phyloP scores from a whole-genome alignment of 2,113 vertebrate genomes.

The Phocoena phocoena region DNA sequence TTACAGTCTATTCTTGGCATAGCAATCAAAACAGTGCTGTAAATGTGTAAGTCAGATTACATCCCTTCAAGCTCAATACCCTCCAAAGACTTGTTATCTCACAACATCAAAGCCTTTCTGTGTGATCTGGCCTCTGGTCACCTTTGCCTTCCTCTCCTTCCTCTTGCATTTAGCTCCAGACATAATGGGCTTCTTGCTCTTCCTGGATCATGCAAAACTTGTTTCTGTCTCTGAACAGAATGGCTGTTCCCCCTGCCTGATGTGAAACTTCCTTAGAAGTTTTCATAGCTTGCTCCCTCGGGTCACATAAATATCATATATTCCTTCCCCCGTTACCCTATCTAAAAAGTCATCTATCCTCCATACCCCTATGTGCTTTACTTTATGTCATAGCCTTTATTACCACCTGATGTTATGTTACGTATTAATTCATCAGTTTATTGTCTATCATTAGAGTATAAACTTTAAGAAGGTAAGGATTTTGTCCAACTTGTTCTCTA shows the following conservation, averaged over 20 bases:
- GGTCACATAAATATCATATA: not conserved
- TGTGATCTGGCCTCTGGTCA: not conserved
- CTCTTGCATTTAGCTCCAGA: not conserved
- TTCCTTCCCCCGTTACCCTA: not conserved
- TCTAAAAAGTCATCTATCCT: not conserved
- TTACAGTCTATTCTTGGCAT: not conserved
- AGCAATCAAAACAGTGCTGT: not conserved
- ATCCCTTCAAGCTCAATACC: not conserved
- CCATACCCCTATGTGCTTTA: not conserved
- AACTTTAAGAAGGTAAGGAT: not conserved
- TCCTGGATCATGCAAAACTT: not conserved
- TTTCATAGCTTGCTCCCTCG: not conserved
- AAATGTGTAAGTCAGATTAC: not conserved
- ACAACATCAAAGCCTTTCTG: not conserved
- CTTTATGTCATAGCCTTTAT: not conserved
- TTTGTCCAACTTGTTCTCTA: not conserved
- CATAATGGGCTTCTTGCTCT: not conserved
- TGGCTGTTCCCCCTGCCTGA: not conserved
- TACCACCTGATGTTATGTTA: not conserved
- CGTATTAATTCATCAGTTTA: not conserved
- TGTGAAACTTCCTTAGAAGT: not conserved
- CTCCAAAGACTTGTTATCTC: not conserved
- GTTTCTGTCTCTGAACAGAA: not conserved
- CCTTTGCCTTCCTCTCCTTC: not conserved
- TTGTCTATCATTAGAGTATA: not conserved